Conservation (phyloP, 2,888 invertebrate genomes). For the Fabriciana adippe region DNA sequence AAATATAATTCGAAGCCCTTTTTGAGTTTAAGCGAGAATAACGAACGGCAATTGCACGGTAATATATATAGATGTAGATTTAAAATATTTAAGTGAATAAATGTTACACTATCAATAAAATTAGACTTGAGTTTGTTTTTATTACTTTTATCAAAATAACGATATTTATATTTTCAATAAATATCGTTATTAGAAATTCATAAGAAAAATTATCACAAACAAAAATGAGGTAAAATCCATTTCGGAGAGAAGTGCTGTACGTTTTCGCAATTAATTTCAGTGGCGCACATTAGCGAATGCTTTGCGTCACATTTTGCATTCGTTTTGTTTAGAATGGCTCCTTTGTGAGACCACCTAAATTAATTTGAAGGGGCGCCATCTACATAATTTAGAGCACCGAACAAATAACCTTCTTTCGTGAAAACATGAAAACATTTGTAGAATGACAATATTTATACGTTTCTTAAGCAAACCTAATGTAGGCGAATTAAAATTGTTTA, state of each 20-base stretch:
- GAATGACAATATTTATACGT: constrained; percentile 27
- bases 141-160: neutral
- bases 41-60: too few species aligned
- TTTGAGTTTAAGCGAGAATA: too few species aligned
- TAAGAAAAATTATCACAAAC: neutral
- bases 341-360: constrained; percentile 43
- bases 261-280: constrained; percentile 35
- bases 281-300: constrained; percentile 38
- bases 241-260: constrained; percentile 18
- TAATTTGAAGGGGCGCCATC: constrained; percentile 42
- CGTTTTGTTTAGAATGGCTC: constrained; percentile 39
- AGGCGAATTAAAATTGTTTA: neutral
- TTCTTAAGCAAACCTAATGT: constrained; percentile 6
- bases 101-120: too few species aligned
- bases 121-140: too few species aligned
- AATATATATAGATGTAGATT: too few species aligned
- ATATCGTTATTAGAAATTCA: neutral
- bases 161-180: too few species aligned
- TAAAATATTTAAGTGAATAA: too few species aligned
- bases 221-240: constrained; percentile 20
- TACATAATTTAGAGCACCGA: constrained; percentile 36
- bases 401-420: constrained; percentile 36
- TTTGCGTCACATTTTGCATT: constrained; percentile 40
- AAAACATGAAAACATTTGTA: constrained; percentile 29
- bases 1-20: too few species aligned